These are phyloP conservation scores for Chrysomela aeneicollis DNA, from an alignment of 2,888 invertebrate species.

Conservation along the genomic window DNA sequence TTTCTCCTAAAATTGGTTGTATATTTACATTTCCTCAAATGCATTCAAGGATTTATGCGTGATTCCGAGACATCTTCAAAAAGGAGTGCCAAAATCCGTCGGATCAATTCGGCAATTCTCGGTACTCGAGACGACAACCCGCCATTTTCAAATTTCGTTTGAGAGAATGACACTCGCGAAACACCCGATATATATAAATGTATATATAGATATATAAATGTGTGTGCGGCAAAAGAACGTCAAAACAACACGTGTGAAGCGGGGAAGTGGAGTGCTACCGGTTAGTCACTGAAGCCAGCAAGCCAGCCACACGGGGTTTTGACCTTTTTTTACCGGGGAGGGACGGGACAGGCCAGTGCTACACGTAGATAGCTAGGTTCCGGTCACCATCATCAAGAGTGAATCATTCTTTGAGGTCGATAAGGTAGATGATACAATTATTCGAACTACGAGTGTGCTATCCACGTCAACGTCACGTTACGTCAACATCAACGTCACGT, in stretches of 20 bases:
- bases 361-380: slow-evolving; percentile 63
- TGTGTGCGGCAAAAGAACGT: slow-evolving; percentile 64
- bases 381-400: slow-evolving; percentile 23
- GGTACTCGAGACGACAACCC: slow-evolving; percentile 30
- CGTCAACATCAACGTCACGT: too few species aligned
- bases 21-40: too few species aligned
- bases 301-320: slow-evolving; percentile 63
- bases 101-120: slow-evolving; percentile 32
- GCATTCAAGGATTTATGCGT: not conserved
- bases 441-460: not conserved
- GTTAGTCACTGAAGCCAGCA: slow-evolving; percentile 64
- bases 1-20: too few species aligned
- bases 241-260: slow-evolving; percentile 64
- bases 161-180: slow-evolving; percentile 12
- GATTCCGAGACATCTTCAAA: not conserved
- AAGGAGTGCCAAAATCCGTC: slow-evolving; percentile 9
- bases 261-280: slow-evolving; percentile 58
- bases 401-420: not conserved
- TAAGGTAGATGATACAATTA: not conserved
- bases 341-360: slow-evolving; percentile 66
- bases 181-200: slow-evolving; percentile 41
- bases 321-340: slow-evolving; percentile 63
- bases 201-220: slow-evolving; percentile 31
- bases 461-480: too few species aligned
- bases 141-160: slow-evolving; percentile 30